Percentiles rank a stretch among this genome's conserved stretches.
Conservation (phyloP, 2,113 vertebrate genomes). For the Cochlearius cochlearius region DNA sequence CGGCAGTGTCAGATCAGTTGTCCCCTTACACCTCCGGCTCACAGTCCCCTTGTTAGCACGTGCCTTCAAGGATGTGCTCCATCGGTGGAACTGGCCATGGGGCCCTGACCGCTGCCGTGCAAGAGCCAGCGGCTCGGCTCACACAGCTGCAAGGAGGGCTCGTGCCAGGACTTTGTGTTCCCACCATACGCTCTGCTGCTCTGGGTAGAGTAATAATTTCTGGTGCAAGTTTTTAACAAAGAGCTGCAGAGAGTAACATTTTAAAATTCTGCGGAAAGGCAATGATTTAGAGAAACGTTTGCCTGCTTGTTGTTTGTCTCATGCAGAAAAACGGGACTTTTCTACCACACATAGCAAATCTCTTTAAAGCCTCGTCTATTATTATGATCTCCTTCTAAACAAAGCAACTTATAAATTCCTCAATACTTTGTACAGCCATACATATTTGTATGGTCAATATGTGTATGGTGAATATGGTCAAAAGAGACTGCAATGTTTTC, state of each 20-base stretch:
- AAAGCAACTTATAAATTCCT: not conserved
- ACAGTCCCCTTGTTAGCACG: not conserved
- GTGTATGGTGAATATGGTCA: not conserved
- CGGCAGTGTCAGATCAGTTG: not conserved
- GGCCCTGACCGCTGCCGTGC: not conserved
- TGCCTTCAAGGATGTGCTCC: not conserved
- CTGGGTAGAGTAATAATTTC: not conserved
- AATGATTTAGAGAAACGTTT: not conserved
- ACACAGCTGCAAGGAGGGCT: fast-evolving
- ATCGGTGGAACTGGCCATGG: not conserved
- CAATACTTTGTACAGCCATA: not conserved
- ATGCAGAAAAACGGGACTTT: not conserved
- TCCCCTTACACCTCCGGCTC: not conserved
- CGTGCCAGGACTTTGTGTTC: not conserved
- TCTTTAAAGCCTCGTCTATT: not conserved
- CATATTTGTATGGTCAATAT: not conserved
- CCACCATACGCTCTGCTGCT: not conserved
- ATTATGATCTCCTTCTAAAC: not conserved
- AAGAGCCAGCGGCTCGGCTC: not conserved
- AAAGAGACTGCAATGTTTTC: not conserved
- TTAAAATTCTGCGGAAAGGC: not conserved
- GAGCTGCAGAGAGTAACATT: not conserved
- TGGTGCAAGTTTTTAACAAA: not conserved
- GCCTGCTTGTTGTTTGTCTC: not conserved
- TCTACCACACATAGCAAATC: not conserved